phyloP scores from a whole-genome alignment of 2,797 vertebrate species.

The Choloepus didactylus region DNA sequence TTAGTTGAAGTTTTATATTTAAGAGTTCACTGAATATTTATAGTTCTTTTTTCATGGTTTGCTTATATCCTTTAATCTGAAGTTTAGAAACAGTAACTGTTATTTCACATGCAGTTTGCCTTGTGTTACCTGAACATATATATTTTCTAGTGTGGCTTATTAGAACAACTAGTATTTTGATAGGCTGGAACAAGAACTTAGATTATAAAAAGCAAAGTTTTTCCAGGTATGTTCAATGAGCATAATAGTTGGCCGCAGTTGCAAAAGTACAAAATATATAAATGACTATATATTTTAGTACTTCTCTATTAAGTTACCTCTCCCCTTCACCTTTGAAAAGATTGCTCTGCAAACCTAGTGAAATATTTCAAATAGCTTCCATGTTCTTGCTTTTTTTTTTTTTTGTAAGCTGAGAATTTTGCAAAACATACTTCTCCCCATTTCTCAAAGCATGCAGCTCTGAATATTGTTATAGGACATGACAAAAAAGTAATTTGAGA shows the following conservation, averaged over 20 bases:
- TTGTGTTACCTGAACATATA: background rate
- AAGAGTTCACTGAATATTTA: constrained; percentile 40
- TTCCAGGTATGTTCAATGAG: background rate
- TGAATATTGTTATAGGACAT: background rate
- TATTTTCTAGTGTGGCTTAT: background rate
- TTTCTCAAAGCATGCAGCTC: constrained; percentile 12
- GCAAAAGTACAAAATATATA: background rate
- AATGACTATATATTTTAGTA: background rate
- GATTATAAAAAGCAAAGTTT: background rate
- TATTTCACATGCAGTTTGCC: background rate
- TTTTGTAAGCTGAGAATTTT: background rate
- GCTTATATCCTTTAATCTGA: background rate
- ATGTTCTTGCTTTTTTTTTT: background rate
- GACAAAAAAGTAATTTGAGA: background rate
- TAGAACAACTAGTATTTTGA: background rate
- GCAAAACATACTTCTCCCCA: background rate
- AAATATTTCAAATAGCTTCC: background rate
- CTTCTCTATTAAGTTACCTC: background rate
- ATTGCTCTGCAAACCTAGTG: background rate
- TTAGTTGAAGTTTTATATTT: constrained; percentile 12
- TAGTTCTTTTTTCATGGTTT: background rate
- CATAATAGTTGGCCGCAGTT: background rate
- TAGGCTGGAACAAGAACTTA: background rate
- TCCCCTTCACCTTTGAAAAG: background rate
- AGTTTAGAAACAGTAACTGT: background rate